Base-by-base conservation (phyloP, 2,888 invertebrate genomes). In the Molanna angustata region DNA sequence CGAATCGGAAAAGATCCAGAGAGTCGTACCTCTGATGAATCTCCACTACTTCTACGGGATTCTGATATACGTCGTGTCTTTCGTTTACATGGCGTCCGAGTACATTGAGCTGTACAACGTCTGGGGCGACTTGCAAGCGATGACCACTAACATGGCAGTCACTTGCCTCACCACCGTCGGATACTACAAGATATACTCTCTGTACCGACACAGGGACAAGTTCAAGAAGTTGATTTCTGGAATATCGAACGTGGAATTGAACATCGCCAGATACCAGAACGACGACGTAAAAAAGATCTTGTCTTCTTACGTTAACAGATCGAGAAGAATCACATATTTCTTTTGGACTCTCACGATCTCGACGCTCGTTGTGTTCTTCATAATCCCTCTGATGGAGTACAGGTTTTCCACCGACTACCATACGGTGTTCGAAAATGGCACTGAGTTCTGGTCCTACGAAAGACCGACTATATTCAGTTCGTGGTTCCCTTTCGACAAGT, bases 401-500 rank as follows among this genome's bases (percentile, higher is more conserved):
- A 46, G 45, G 18, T 51, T 37, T 14, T 52, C 54, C n/a, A 49
- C 53, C 1, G 33, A 37, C 0, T 56, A 58, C 19, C 56, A 53
- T 45, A 49, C 9, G 27, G 27, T 20, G 11, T 50, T 31, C n/a
- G 48, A 19, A 4, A 56, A 58, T 37, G 58, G 58, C 3, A 54
- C 51, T 3, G 53, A 58, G 20, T 50, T 22, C 44, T 56, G 53
- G 54, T 41, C 58, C n/a, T 48, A 51, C 14, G 45, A 35, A 6
- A 49, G 46, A 42, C 58, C 58, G 7, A 53, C 51, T 52, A 52
- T 58, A 2, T 58, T 56, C 42, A 56, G 58, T 16, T 56, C 56
- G 1, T 61, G 61, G 61, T 55, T 61, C 47, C 61, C 61, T 11
- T 20, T 60, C 32, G 59, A 60, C 32, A 57, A 57, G 33, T 53